Evolutionary conservation across 2,113 vertebrate species (phyloP).

Genomic region (Leucosticte australis): DNA sequence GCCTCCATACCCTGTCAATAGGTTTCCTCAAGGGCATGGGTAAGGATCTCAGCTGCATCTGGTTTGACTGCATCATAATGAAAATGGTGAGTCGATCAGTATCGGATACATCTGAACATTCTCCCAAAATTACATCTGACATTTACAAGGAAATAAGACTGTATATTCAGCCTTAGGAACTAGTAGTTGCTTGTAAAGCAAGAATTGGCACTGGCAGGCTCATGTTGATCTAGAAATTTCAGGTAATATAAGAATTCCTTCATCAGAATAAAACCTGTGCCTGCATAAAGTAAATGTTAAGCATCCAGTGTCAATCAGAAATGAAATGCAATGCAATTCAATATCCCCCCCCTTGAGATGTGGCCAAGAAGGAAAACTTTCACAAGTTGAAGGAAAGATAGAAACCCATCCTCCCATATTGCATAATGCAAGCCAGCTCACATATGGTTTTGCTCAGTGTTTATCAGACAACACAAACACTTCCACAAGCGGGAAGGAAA

Average conservation of each 20-base stretch:
- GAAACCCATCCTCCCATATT: neutral
- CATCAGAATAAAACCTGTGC: neutral
- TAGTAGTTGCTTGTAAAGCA: constrained; percentile 42
- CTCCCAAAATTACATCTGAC: constrained; percentile 33
- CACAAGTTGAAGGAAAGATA: neutral
- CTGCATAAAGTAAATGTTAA: neutral
- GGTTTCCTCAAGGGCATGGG: neutral
- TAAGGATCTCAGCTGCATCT: constrained; percentile 27
- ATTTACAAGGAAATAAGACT: constrained; percentile 59
- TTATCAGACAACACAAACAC: constrained; percentile 11
- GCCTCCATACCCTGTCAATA: neutral
- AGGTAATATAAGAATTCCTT: constrained; percentile 15
- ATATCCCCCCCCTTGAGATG: neutral
- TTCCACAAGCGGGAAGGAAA: neutral
- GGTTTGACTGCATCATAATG: neutral
- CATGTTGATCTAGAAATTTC: constrained; percentile 23
- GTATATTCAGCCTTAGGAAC: constrained; percentile 48
- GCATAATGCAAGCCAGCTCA: constrained; percentile 4
- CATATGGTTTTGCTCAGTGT: constrained; percentile 32
- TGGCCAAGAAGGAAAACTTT: constrained; percentile 10
- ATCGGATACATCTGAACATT: constrained; percentile 17
- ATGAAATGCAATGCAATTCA: neutral
- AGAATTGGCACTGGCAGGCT: constrained; percentile 30
- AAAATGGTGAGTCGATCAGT: constrained; percentile 9
- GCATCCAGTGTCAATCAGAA: neutral